Percentiles rank a stretch among this genome's conserved stretches.
Evolutionary conservation across 2,888 invertebrate species (phyloP).

Genomic region (Iselma pallidipennis): DNA sequence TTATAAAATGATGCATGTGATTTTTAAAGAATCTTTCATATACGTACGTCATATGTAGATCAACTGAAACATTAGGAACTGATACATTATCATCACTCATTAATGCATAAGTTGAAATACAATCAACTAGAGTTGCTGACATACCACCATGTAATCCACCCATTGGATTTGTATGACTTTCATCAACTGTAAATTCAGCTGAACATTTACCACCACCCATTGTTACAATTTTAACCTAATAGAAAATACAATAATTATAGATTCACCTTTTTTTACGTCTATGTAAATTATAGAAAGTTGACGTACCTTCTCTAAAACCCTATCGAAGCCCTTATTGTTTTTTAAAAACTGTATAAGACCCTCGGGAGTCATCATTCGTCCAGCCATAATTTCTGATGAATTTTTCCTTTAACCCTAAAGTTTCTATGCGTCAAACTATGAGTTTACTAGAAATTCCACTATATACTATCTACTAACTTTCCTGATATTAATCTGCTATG

Average conservation of each 20-base stretch:
- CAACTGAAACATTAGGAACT: slow-evolving; percentile 78
- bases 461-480: no score
- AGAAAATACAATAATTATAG: background rate
- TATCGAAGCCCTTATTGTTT: slow-evolving; percentile 55
- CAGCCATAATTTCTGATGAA: background rate
- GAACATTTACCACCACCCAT: slow-evolving; percentile 72
- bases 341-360: background rate
- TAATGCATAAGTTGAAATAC: slow-evolving; percentile 78
- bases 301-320: slow-evolving; percentile 5
- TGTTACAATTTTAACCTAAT: slow-evolving; percentile 43
- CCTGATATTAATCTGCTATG: no score
- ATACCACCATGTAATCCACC: slow-evolving; percentile 86
- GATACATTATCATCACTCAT: slow-evolving; percentile 63
- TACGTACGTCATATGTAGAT: slow-evolving; percentile 77
- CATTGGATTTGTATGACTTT: slow-evolving; percentile 73
- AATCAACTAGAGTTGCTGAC: slow-evolving; percentile 78
- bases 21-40: background rate
- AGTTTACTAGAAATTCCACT: no score
- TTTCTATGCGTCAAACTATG: no score
- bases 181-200: slow-evolving; percentile 74
- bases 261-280: no score
- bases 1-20: slow-evolving; percentile 7
- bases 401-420: no score
- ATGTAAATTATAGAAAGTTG: no score
- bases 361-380: background rate